Evolutionary conservation across 2,113 vertebrate species (phyloP).

Genomic region (Eulacestoma nigropectus): DNA sequence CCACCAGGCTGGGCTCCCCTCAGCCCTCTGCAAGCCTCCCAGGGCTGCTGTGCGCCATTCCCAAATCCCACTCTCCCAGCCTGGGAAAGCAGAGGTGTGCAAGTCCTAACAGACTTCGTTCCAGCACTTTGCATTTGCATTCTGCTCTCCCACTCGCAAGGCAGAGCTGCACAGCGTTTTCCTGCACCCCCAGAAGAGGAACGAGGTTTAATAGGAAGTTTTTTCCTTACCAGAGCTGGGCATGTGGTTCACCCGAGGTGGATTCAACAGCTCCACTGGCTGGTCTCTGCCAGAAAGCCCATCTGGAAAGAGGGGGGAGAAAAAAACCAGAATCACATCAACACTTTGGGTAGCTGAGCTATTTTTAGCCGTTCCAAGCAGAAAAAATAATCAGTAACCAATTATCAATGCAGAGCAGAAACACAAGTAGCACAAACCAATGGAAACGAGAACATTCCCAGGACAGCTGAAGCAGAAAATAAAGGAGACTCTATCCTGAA

Average conservation of each 20-base stretch:
- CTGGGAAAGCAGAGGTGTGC: conserved; percentile 25
- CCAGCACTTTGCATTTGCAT: conserved; percentile 24
- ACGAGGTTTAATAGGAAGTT: background rate
- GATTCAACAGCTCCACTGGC: conserved; percentile 79
- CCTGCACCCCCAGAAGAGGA: background rate
- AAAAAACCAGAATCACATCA: conserved; percentile 9
- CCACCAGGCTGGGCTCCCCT: background rate
- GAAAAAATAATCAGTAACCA: background rate
- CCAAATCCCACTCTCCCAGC: background rate
- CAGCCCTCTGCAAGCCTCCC: background rate
- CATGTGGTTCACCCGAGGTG: conserved; percentile 78
- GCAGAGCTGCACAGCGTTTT: background rate
- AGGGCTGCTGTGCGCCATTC: background rate
- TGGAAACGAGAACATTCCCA: background rate
- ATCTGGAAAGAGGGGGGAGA: conserved; percentile 57
- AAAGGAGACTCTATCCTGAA: background rate
- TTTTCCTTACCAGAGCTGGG: conserved; percentile 74
- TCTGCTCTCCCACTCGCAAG: background rate
- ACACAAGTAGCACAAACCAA: background rate
- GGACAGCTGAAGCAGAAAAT: background rate
- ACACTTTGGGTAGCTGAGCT: background rate
- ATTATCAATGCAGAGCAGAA: background rate
- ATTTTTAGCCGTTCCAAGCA: conserved; percentile 19
- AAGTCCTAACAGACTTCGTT: conserved; percentile 19
- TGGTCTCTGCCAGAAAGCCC: conserved; percentile 81